Percentiles rank a stretch among this genome's conserved stretches.
Evolutionary conservation across 2,797 vertebrate species (phyloP).

Genomic region (Malacoctenus gilli): DNA sequence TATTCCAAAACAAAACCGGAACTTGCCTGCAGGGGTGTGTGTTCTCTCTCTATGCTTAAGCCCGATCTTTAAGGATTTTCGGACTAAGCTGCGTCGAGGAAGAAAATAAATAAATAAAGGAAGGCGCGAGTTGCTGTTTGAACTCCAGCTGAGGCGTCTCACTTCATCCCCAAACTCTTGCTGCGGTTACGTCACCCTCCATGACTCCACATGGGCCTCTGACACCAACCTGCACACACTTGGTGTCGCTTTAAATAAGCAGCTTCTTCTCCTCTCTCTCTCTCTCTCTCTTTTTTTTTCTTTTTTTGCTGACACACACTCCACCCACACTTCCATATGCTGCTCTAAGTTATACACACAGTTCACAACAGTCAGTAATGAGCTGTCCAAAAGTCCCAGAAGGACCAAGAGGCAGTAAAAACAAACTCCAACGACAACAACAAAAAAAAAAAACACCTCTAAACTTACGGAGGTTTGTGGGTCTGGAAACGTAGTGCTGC

Average conservation of each 20-base stretch:
- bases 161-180: constrained; percentile 9
- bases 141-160: too few relatives aligned
- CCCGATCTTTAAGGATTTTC: constrained; percentile 29
- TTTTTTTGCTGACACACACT: constrained; percentile 41
- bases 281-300: constrained; percentile 25
- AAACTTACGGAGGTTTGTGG: constrained; percentile 94
- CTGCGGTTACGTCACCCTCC: constrained; percentile 19
- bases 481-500: constrained; percentile 90
- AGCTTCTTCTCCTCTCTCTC: too few relatives aligned
- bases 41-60: background rate
- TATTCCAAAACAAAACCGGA: constrained; percentile 45
- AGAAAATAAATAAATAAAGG: too few relatives aligned
- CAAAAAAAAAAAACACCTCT: too few relatives aligned
- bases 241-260: constrained; percentile 9
- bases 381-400: constrained; percentile 19
- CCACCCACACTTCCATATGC: constrained; percentile 32
- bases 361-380: constrained; percentile 19
- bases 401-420: constrained; percentile 1
- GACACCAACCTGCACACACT: constrained; percentile 6
- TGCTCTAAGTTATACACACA: constrained; percentile 24
- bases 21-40: constrained; percentile 34
- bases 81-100: constrained; percentile 1
- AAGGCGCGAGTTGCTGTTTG: too few relatives aligned
- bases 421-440: too few relatives aligned
- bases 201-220: constrained; percentile 5